Evolutionary conservation across 2,888 invertebrate species (phyloP).

Genomic region (Eilema sororculum): DNA sequence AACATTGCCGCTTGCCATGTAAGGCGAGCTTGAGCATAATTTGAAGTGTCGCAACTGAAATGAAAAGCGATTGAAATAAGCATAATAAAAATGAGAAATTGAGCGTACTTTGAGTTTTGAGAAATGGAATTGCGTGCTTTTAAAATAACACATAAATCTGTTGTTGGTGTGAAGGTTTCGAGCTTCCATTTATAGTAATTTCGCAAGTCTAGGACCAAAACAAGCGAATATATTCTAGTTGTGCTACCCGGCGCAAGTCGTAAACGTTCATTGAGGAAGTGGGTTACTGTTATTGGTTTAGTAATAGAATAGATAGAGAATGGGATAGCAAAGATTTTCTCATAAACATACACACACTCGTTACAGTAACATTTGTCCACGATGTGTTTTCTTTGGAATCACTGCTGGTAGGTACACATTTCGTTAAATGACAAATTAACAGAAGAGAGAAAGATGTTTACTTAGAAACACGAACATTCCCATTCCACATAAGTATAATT

Average conservation of each 20-base stretch:
- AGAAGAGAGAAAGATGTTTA: background rate
- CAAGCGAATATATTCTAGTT: constrained; percentile 2
- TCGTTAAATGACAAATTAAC: background rate
- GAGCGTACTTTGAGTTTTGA: constrained; percentile 13
- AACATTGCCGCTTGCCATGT: constrained; percentile 45
- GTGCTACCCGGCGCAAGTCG: constrained; percentile 12
- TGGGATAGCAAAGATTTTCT: background rate
- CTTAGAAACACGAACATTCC: background rate
- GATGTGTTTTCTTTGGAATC: background rate
- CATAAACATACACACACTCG: background rate
- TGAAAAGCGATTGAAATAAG: constrained; percentile 38
- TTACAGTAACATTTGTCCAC: background rate
- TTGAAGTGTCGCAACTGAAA: constrained; percentile 49
- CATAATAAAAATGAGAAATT: constrained; percentile 31
- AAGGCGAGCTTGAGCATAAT: constrained; percentile 47
- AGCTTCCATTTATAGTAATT: constrained; percentile 7
- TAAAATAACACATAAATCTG: background rate
- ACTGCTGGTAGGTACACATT: background rate
- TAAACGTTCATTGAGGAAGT: constrained; percentile 20
- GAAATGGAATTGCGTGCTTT: background rate
- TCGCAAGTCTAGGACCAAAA: constrained; percentile 1
- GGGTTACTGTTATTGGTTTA: constrained; percentile 15
- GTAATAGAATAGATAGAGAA: constrained; percentile 17
- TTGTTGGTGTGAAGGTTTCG: background rate
- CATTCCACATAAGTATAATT: background rate